Conservation (phyloP, 2,888 invertebrate genomes). For the Fragum sueziense region DNA sequence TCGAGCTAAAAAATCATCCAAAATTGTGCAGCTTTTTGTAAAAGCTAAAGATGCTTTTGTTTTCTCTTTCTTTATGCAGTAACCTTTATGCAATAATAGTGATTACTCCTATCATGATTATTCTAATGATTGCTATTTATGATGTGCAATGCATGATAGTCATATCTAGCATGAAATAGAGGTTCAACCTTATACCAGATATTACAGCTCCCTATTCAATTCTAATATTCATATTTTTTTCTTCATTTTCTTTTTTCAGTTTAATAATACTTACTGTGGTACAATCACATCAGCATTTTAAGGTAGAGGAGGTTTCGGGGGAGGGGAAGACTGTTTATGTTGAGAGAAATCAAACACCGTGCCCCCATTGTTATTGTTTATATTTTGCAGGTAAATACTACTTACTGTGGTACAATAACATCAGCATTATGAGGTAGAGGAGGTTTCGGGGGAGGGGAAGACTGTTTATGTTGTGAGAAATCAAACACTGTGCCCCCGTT, state of each 20-base stretch:
- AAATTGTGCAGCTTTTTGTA: no score
- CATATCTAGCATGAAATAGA: no score
- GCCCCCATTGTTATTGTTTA: constrained; percentile 56
- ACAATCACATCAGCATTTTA: constrained; percentile 80
- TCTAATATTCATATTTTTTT: no score
- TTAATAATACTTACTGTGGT: constrained; percentile 58
- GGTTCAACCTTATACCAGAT: no score
- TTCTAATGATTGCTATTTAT: no score
- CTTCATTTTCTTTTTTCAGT: background rate
- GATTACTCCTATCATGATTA: no score
- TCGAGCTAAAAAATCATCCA: no score
- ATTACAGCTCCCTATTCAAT: no score
- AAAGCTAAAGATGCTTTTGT: no score
- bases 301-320: constrained; percentile 95
- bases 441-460: constrained; percentile 91
- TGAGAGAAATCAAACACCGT: constrained; percentile 57
- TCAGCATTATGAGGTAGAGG: constrained; percentile 88
- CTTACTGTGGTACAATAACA: constrained; percentile 66
- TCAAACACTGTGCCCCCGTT: constrained; percentile 59
- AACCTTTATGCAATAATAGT: no score
- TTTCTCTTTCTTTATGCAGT: no score
- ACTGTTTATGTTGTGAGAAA: constrained; percentile 48
- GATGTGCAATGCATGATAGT: no score
- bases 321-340: constrained; percentile 84
- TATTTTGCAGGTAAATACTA: constrained; percentile 26